These are phyloP conservation scores for Caenorhabditis sp. DNA, from an alignment of 2,888 invertebrate species.

Conservation along the genomic window DNA sequence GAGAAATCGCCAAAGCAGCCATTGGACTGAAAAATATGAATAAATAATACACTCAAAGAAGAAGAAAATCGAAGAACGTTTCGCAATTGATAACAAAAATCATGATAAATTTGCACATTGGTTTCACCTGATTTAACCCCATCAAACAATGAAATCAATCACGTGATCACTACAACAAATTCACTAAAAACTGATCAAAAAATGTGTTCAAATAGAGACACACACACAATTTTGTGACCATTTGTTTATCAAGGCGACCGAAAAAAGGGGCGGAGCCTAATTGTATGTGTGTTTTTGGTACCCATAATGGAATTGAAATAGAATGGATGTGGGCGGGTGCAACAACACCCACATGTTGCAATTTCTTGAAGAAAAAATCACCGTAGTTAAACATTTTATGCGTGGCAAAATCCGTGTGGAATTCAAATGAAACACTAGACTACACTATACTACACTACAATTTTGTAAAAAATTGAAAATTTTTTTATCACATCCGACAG, in stretches of 20 bases:
- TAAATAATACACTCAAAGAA: neutral
- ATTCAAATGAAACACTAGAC: too few relatives aligned
- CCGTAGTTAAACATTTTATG: too few relatives aligned
- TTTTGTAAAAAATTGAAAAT: too few relatives aligned
- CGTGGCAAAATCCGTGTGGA: too few relatives aligned
- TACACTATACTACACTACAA: too few relatives aligned
- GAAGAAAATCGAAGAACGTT: neutral
- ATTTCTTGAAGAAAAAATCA: too few relatives aligned
- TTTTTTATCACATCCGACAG: too few relatives aligned
- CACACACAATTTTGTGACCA: neutral
- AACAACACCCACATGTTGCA: neutral
- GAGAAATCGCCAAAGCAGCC: slow-evolving; percentile 47
- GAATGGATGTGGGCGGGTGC: neutral
- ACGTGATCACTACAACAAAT: neutral
- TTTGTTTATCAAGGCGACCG: neutral
- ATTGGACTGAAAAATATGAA: slow-evolving; percentile 12
- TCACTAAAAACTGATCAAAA: neutral
- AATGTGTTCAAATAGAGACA: neutral
- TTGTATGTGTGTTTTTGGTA: neutral
- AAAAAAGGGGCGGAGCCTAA: neutral
- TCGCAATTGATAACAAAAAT: neutral
- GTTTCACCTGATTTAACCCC: neutral
- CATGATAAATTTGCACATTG: neutral
- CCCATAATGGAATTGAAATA: neutral
- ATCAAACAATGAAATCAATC: neutral